A percentile compares a stretch with the other conserved stretches of the same genome.
Evolutionary conservation across 2,797 vertebrate species (phyloP).

Genomic region (Botia kubotai): DNA sequence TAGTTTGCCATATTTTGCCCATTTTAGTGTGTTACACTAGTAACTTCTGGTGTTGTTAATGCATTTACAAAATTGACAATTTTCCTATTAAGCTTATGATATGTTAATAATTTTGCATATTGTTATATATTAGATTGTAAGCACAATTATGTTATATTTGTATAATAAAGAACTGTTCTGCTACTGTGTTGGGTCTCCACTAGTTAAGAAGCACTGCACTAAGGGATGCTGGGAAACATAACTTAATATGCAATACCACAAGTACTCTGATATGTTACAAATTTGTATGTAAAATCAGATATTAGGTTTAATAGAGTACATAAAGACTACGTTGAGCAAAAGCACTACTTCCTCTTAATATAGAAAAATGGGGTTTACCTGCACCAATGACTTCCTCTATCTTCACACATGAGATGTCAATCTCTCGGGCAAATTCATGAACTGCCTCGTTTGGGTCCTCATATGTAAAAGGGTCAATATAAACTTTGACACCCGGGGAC

Average conservation of each 20-base stretch:
- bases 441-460: conserved; percentile 98
- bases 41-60: no score
- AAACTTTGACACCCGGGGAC: conserved; percentile 95
- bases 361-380: conserved; percentile 78
- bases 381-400: conserved; percentile 99
- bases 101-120: no score
- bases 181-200: neutral
- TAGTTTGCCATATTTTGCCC: no score
- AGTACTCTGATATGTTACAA: neutral
- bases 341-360: conserved; percentile 26
- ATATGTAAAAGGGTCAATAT: conserved; percentile 98
- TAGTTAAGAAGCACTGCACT: conserved; percentile 1
- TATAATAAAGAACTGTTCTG: no score
- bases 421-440: conserved; percentile 98
- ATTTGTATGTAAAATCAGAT: neutral
- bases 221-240: conserved; percentile 1
- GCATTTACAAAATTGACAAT: no score
- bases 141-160: no score
- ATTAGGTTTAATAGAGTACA: no score
- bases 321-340: no score
- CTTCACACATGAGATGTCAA: conserved; percentile 98
- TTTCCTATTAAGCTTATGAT: no score
- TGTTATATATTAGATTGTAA: no score
- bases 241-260: neutral
- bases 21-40: no score